phyloP scores from a whole-genome alignment of 1,140 invertebrate genomes.

The Drosophila santomea region DNA sequence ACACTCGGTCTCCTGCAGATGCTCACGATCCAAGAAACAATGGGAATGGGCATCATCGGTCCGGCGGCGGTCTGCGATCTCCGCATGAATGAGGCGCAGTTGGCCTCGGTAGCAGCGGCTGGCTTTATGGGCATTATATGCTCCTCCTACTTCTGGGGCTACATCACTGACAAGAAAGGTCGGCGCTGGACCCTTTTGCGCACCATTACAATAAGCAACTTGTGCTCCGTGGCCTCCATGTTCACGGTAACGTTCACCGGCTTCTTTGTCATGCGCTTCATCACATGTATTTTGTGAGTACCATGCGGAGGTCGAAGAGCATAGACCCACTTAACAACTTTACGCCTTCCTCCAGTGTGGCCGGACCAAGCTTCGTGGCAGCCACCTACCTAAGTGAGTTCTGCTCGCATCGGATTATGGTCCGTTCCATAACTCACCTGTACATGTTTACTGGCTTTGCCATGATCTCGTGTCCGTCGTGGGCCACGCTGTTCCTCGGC shows the following conservation, averaged over 20 bases:
- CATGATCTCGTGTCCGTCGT: constrained; percentile 56
- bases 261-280: constrained; percentile 58
- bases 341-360: constrained; percentile 38
- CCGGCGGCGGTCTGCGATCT: constrained; percentile 81
- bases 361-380: constrained; percentile 63
- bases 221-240: constrained; percentile 61
- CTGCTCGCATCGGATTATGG: constrained; percentile 53
- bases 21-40: constrained; percentile 68
- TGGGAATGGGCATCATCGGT: constrained; percentile 64
- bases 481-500: constrained; percentile 33
- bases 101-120: constrained; percentile 71
- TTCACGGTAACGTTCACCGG: constrained; percentile 48
- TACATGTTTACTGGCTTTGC: constrained; percentile 68
- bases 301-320: not conserved
- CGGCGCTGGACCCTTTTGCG: constrained; percentile 86
- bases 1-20: constrained; percentile 67
- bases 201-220: constrained; percentile 48
- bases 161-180: constrained; percentile 88
- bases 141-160: constrained; percentile 88
- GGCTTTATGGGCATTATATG: constrained; percentile 85
- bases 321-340: not conserved
- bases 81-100: constrained; percentile 64
- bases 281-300: constrained; percentile 70
- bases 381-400: constrained; percentile 65
- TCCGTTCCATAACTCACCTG: constrained; percentile 54